Conservation (phyloP, 2,888 invertebrate genomes). For the Patella caerulea region DNA sequence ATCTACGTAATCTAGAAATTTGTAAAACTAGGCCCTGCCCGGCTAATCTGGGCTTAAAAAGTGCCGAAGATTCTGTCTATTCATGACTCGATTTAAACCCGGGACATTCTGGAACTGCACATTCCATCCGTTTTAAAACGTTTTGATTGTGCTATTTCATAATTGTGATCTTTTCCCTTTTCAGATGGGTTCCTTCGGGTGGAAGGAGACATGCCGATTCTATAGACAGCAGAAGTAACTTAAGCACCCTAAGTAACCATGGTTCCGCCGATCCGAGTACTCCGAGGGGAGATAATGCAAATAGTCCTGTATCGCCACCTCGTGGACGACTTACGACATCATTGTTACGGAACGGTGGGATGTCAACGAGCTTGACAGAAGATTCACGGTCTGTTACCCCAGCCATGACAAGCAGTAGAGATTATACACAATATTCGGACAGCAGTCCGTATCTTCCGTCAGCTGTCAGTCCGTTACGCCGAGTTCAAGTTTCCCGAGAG, state of each 20-base stretch:
- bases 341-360: not conserved
- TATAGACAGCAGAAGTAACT: conserved; percentile 3
- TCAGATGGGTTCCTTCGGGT: not conserved
- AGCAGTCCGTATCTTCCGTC: not conserved
- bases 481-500: not conserved
- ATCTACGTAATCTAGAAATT: too few relatives aligned
- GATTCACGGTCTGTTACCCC: not conserved
- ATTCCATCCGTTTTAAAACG: too few relatives aligned
- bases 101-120: too few relatives aligned
- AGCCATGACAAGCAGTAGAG: not conserved
- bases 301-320: conserved; percentile 3
- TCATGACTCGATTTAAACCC: too few relatives aligned
- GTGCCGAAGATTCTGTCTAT: too few relatives aligned
- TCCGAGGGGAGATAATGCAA: not conserved
- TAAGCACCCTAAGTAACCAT: not conserved
- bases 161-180: too few relatives aligned
- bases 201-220: not conserved
- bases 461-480: not conserved
- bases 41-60: too few relatives aligned
- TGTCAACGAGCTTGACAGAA: not conserved
- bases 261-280: not conserved
- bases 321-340: not conserved
- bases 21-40: too few relatives aligned
- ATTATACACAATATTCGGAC: not conserved
- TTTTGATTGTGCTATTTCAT: too few relatives aligned